A percentile compares a stretch with the other conserved stretches of the same genome.
Evolutionary conservation across 2,888 invertebrate genomes (phyloP).

Genomic region (Coleophora deauratella): DNA sequence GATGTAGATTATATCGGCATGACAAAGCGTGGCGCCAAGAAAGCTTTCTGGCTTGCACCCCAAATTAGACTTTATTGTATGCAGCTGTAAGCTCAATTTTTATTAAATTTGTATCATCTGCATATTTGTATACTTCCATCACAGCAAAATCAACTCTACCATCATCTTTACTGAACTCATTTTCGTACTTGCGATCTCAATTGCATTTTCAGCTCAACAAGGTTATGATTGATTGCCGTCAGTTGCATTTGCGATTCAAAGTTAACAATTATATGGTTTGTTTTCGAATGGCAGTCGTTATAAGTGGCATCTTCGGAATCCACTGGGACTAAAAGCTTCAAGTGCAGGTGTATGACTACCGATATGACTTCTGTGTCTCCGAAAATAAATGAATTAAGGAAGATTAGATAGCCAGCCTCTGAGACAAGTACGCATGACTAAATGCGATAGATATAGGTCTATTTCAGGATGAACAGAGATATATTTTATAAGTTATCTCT

Average conservation of each 20-base stretch:
- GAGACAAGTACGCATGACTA: background rate
- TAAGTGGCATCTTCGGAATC: constrained; percentile 56
- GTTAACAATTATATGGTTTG: background rate
- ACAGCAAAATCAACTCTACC: constrained; percentile 25
- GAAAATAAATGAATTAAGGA: constrained; percentile 66
- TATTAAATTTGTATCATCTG: constrained; percentile 13
- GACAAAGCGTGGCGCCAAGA: constrained; percentile 71
- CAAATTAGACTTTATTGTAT: constrained; percentile 22
- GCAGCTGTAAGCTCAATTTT: constrained; percentile 14
- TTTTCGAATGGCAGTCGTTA: constrained; percentile 22
- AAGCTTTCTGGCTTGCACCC: constrained; percentile 17
- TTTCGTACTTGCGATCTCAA: constrained; percentile 18
- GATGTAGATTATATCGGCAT: constrained; percentile 70
- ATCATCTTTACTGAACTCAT: constrained; percentile 20
- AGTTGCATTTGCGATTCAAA: constrained; percentile 15
- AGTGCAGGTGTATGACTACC: constrained; percentile 68
- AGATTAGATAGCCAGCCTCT: constrained; percentile 45
- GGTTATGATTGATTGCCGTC: constrained; percentile 38
- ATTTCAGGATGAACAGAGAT: too few relatives aligned
- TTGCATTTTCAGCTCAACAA: constrained; percentile 42
- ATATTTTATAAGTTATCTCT: too few relatives aligned
- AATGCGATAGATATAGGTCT: too few relatives aligned
- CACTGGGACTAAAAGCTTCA: constrained; percentile 65
- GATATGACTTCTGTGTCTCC: constrained; percentile 42
- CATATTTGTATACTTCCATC: constrained; percentile 16